Evolutionary conservation across 2,888 invertebrate species (phyloP).

Genomic region (Alviniconcha strummeri): DNA sequence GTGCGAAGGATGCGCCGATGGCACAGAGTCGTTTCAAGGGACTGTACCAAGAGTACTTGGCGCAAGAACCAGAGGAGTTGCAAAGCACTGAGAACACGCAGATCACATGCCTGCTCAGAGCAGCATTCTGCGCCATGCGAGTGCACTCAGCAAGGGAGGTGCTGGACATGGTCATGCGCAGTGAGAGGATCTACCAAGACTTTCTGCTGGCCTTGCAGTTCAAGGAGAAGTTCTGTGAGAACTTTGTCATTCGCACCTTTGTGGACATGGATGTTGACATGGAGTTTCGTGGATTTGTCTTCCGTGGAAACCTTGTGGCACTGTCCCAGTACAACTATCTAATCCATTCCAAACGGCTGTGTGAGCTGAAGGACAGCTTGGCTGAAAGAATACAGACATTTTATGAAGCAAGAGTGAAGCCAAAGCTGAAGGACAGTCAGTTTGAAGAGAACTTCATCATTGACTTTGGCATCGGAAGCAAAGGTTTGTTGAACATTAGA

Average conservation of each 20-base stretch:
- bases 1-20: slow-evolving; percentile 64
- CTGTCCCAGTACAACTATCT: slow-evolving; percentile 65
- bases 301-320: slow-evolving; percentile 49
- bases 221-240: slow-evolving; percentile 54
- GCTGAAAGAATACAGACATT: slow-evolving; percentile 45
- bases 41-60: slow-evolving; percentile 48
- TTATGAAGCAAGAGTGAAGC: slow-evolving; percentile 46
- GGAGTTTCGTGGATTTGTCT: slow-evolving; percentile 66
- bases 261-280: slow-evolving; percentile 63
- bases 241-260: slow-evolving; percentile 62
- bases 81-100: slow-evolving; percentile 52
- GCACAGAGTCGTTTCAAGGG: slow-evolving; percentile 52
- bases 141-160: slow-evolving; percentile 54
- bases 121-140: slow-evolving; percentile 55
- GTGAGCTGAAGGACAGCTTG: slow-evolving; percentile 44
- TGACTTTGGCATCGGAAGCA: slow-evolving; percentile 61
- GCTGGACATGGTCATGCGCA: slow-evolving; percentile 58
- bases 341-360: slow-evolving; percentile 54
- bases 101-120: slow-evolving; percentile 57
- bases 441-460: slow-evolving; percentile 56
- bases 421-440: slow-evolving; percentile 44
- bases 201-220: slow-evolving; percentile 58
- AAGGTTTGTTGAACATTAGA: slow-evolving; percentile 41
- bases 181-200: slow-evolving; percentile 64
- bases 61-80: slow-evolving; percentile 10